phyloP scores from a whole-genome alignment of 2,113 vertebrate genomes.

The Ifrita kowaldi region DNA sequence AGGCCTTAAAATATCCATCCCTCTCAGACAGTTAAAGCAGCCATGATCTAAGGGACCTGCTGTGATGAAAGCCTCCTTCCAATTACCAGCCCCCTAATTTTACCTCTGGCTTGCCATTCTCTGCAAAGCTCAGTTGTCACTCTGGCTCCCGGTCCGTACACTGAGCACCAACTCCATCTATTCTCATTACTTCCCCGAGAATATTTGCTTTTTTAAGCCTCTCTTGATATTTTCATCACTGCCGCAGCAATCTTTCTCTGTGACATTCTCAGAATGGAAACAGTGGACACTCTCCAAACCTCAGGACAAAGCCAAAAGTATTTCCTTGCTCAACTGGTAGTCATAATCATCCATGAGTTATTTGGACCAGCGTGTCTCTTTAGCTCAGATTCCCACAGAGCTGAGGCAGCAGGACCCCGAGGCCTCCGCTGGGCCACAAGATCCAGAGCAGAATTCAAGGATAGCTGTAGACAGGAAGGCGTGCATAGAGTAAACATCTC shows the following conservation, averaged over 20 bases:
- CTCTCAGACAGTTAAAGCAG: not conserved
- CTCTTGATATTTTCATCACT: constrained; percentile 25
- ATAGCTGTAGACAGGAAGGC: not conserved
- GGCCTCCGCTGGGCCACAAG: not conserved
- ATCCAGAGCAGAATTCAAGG: not conserved
- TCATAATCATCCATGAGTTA: not conserved
- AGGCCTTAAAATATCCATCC: not conserved
- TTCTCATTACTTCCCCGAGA: constrained; percentile 7
- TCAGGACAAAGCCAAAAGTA: constrained; percentile 28
- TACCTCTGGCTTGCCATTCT: not conserved
- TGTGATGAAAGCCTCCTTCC: not conserved
- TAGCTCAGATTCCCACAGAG: not conserved
- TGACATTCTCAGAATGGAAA: constrained; percentile 43
- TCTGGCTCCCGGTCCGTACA: not conserved
- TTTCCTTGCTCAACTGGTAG: not conserved
- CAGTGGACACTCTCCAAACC: constrained; percentile 4
- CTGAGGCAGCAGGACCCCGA: not conserved
- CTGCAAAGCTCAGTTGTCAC: not conserved
- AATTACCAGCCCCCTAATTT: not conserved
- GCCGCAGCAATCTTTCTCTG: not conserved
- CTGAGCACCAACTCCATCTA: not conserved
- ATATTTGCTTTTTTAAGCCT: constrained; percentile 29
- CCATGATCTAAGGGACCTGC: not conserved
- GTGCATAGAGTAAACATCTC: not conserved
- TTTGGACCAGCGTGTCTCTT: not conserved